Conservation (phyloP, 1,140 invertebrate species). For the Zophobas morio region DNA sequence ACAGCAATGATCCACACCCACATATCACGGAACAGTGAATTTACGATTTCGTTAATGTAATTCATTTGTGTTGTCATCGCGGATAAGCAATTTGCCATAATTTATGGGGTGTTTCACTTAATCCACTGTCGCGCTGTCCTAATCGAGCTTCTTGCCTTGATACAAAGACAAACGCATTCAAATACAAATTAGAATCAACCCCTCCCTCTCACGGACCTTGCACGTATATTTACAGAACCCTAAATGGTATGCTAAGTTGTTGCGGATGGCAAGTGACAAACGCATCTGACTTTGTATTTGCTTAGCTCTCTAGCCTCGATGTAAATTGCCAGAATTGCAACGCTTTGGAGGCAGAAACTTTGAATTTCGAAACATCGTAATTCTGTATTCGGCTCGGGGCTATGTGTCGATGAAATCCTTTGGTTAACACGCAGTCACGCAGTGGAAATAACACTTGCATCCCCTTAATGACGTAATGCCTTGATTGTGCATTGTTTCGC, state of each 20-base stretch:
- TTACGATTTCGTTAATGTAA: slow-evolving; percentile 53
- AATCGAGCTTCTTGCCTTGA: slow-evolving; percentile 32
- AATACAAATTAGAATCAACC: slow-evolving; percentile 38
- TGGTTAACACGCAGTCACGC: slow-evolving; percentile 22
- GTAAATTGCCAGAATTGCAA: slow-evolving; percentile 33
- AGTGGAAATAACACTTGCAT: slow-evolving; percentile 60
- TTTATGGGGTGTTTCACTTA: slow-evolving; percentile 52
- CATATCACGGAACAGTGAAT: slow-evolving; percentile 50
- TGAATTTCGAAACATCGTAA: slow-evolving; percentile 21
- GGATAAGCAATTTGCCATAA: slow-evolving; percentile 50
- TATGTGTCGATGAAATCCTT: slow-evolving; percentile 30
- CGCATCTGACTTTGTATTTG: slow-evolving; percentile 49
- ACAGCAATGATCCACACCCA: slow-evolving; percentile 56
- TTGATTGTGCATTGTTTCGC: slow-evolving; percentile 66
- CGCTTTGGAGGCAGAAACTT: neutral
- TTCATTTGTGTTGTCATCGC: slow-evolving; percentile 55
- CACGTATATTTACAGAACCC: slow-evolving; percentile 30
- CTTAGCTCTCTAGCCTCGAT: slow-evolving; percentile 42
- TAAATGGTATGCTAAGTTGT: slow-evolving; percentile 48
- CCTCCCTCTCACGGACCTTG: slow-evolving; percentile 9
- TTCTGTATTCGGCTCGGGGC: neutral
- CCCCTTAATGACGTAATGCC: slow-evolving; percentile 65
- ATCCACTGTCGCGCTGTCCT: slow-evolving; percentile 13
- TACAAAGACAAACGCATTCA: slow-evolving; percentile 34
- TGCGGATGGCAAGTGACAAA: slow-evolving; percentile 52